A percentile compares a stretch with the other conserved stretches of the same genome.
Conservation (phyloP, 2,797 vertebrate species). For the Lemur catta region DNA sequence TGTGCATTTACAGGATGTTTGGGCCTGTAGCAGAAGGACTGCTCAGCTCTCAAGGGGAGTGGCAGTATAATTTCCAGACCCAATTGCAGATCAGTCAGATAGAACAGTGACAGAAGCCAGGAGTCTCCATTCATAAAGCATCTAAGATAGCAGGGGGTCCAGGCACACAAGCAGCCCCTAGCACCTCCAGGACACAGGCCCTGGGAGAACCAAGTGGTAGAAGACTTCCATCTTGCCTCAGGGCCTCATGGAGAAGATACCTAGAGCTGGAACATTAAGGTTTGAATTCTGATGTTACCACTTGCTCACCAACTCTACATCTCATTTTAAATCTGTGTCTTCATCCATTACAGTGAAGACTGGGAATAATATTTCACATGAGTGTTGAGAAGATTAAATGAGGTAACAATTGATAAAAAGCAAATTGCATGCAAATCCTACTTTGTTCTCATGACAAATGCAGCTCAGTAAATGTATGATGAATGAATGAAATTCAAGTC, state of each 20-base stretch:
- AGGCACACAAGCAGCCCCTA: background rate
- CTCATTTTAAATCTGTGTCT: background rate
- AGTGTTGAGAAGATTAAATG: background rate
- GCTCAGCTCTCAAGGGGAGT: no score
- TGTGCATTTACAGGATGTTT: fast-evolving
- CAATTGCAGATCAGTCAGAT: background rate
- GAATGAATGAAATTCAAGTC: background rate
- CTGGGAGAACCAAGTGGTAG: background rate
- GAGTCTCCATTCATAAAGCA: background rate
- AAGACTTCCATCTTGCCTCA: background rate
- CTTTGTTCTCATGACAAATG: background rate
- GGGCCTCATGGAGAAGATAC: background rate
- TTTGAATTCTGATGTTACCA: background rate
- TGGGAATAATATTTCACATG: background rate
- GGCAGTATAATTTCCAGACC: background rate
- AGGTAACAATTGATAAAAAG: slow-evolving; percentile 3
- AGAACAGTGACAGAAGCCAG: background rate
- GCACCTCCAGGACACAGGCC: no score
- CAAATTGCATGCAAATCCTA: background rate
- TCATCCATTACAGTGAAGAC: background rate
- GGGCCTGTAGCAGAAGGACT: background rate
- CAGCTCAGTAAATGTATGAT: background rate
- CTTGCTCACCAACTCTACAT: background rate
- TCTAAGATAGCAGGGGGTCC: background rate
- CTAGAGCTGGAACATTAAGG: background rate